Conservation (phyloP, 2,888 invertebrate species). For the Papilio gigon region DNA sequence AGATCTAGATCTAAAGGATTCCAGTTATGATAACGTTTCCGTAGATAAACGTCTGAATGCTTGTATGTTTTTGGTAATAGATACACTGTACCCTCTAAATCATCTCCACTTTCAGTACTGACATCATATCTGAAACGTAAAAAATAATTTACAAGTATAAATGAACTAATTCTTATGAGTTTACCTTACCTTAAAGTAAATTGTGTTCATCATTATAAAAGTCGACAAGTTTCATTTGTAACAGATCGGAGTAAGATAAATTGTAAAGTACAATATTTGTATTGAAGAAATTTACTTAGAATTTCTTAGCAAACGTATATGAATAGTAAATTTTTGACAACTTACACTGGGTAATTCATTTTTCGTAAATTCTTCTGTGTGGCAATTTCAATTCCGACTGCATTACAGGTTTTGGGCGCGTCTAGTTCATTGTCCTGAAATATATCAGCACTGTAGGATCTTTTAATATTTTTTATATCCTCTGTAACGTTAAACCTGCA, state of each 20-base stretch:
- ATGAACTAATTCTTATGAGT: background rate
- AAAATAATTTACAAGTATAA: conserved; percentile 10
- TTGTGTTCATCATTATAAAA: background rate
- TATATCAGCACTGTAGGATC: conserved; percentile 56
- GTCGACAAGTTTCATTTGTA: background rate
- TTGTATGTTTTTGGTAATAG: conserved; percentile 55
- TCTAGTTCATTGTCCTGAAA: conserved; percentile 54
- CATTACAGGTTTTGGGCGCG: conserved; percentile 1
- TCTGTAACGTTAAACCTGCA: conserved; percentile 12
- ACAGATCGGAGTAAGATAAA: background rate
- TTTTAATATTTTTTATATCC: conserved; percentile 23
- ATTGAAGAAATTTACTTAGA: background rate
- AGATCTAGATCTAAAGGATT: conserved; percentile 60
- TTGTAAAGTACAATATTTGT: background rate
- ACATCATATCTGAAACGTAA: conserved; percentile 24
- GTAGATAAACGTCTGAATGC: conserved; percentile 66
- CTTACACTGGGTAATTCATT: conserved; percentile 63
- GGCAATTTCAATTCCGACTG: conserved; percentile 10
- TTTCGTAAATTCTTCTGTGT: conserved; percentile 56
- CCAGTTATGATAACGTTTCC: conserved; percentile 66
- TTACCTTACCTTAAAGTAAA: background rate
- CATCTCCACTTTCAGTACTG: conserved; percentile 43
- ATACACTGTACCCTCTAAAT: conserved; percentile 51
- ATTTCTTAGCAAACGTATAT: background rate
- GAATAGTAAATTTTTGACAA: conserved; percentile 38